Evolutionary conservation across 2,888 invertebrate species (phyloP), one percentile per base, ranked within the genome.

Genomic region (Scaptomyza polygonia): DNA sequence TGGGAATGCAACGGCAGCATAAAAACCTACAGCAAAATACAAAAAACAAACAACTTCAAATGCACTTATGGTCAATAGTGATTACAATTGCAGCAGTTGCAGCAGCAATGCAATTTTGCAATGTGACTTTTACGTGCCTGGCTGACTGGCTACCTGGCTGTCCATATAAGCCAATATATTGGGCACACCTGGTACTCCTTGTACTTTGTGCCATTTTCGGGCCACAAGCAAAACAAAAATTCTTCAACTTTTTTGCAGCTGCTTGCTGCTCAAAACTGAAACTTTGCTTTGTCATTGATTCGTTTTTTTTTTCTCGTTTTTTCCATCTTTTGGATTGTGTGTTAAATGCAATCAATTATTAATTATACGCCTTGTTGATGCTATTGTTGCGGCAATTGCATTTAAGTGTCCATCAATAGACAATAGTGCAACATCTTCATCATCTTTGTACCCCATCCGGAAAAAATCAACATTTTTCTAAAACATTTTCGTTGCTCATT

Each of bases 291-390:
- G 48, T 48, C 48, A 48, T 48, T 48, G 32, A 48, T 3, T 0
- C 9, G 3, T 39, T 39, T 39, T 39, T 9, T 16, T 63, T 57
- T 62, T 75, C 72, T 73, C 9, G 9, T 29, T 29, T 9, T 29
- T 29, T 8, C 9, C 25, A 9, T 29, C 9, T n/a, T n/a, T 58
- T 70, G 67, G 61, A 68, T 84, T 81, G 72, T 73, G 69, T 59
- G 45, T 47, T 55, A 62, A 77, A 70, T 72, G 68, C 80, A 79
- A 85, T 89, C 89, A 86, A 88, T 88, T 89, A 86, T 83, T 85
- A 85, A 85, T 89, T 88, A 83, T 49, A 88, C 72, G 84, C 69
- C 86, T 87, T 67, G 75, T 87, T 88, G 75, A 47, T 57, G 65
- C 44, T 45, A 21, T 36, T 63, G 62, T 59, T 77, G 76, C 67